Evolutionary conservation across 2,797 vertebrate genomes (phyloP).

Genomic region (Melanotaenia maccullochi): DNA sequence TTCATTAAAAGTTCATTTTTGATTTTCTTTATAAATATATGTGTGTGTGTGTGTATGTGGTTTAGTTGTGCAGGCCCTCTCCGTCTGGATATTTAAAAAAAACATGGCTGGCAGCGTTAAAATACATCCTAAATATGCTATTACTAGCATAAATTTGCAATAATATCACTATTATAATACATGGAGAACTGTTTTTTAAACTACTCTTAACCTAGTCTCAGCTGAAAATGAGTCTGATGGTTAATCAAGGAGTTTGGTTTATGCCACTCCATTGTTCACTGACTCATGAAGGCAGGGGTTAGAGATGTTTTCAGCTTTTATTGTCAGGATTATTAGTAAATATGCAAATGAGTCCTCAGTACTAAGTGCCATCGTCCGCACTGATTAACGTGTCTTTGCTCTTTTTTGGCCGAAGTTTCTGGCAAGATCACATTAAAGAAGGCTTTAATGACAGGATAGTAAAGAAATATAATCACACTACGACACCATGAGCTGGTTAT

Average conservation of each 20-base stretch:
- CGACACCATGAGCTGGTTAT: constrained; percentile 38
- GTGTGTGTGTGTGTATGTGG: no score
- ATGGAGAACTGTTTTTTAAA: not conserved
- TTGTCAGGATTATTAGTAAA: constrained; percentile 71
- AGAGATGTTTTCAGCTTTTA: constrained; percentile 46
- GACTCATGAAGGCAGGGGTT: constrained; percentile 32
- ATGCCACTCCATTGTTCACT: constrained; percentile 29
- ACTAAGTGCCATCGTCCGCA: constrained; percentile 61
- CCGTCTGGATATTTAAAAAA: no score
- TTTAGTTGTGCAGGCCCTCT: no score
- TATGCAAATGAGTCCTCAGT: constrained; percentile 73
- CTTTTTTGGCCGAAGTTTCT: constrained; percentile 38
- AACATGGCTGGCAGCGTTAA: no score
- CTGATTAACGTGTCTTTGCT: constrained; percentile 68
- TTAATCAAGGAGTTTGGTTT: constrained; percentile 27
- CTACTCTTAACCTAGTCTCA: constrained; percentile 2
- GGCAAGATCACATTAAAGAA: constrained; percentile 61
- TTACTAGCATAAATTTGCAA: no score
- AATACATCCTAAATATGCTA: no score
- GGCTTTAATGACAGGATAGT: constrained; percentile 74
- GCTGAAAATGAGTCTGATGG: constrained; percentile 13
- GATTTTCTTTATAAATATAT: no score
- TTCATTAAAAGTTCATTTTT: not conserved
- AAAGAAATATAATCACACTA: constrained; percentile 70
- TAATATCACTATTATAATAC: no score